Base-by-base conservation (phyloP, 1,140 invertebrate species). In the Nomia melanderi region DNA sequence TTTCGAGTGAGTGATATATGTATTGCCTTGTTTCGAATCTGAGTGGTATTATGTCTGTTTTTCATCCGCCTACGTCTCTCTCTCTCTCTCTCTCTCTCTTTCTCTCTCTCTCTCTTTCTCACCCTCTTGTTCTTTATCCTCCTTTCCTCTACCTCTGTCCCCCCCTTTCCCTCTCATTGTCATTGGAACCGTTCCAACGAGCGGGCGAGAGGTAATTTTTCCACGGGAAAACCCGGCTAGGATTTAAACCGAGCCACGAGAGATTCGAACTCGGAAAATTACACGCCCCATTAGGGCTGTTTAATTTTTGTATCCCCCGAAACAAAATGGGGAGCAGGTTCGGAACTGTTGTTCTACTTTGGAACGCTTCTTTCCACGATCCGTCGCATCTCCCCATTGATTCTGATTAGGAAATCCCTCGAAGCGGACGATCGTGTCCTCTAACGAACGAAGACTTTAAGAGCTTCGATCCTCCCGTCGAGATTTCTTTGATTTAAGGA, bases 11-110 rank as follows among this genome's bases (percentile, higher is more conserved):
- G 69, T 71, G 76, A 47, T 71, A 65, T 67, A 47, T 69, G n/a
- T 50, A n/a, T 17, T 50, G 54, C 39, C 69, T 56, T 72, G 76
- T 77, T 64, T 72, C 69, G 75, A 63, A 77, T 77, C 69, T 72
- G 69, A 77, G 59, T 73, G 69, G 76, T 77, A 76, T 76, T 67
- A 67, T 67, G 63, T 75, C 33, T 69, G 20, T n/a, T 50, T n/a
- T 50, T 2, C 20, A 59, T 14, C 39, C 9, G 17, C 70, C 25
- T 41, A 14, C 25, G 59, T 39, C 36, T 33, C 50, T 27, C 3
- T 23, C 33, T 0, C 5, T 36, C 41, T 62, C n/a, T 50, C 31
- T 53, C 6, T n/a, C n/a, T n/a, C 1, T 2, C 20, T 17, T 44
- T 44, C 14, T 44, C 14, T 17, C 47, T n/a, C 20, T 27, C 47